A percentile compares a stretch with the other conserved stretches of the same genome.
phyloP scores from a whole-genome alignment of 2,113 vertebrate genomes.

The Balaenoptera acutorostrata region DNA sequence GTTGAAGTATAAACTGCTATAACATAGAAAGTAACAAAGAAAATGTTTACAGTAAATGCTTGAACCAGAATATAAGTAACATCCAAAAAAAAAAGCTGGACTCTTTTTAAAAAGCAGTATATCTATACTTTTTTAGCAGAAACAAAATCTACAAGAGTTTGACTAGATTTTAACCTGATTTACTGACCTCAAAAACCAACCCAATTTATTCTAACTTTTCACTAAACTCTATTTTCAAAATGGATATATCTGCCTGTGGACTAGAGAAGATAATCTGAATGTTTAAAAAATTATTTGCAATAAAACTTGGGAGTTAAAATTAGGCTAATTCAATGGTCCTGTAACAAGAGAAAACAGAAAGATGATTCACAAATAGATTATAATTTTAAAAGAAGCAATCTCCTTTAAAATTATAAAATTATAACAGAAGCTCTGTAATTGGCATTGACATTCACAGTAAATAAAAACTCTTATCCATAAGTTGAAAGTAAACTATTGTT shows the following conservation, averaged over 20 bases:
- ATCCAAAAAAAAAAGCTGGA: slow-evolving; percentile 47
- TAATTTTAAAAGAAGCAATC: neutral
- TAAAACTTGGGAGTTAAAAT: slow-evolving; percentile 44
- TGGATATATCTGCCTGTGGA: neutral
- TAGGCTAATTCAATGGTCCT: neutral
- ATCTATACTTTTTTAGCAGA: neutral
- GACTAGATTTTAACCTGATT: slow-evolving; percentile 12
- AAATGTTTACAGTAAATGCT: slow-evolving; percentile 65
- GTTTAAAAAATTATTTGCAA: neutral
- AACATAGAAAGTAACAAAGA: slow-evolving; percentile 61
- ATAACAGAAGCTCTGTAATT: neutral
- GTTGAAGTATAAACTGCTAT: neutral
- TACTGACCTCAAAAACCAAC: slow-evolving; percentile 4
- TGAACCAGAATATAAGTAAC: slow-evolving; percentile 70
- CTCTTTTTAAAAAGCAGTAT: neutral
- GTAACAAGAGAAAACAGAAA: neutral
- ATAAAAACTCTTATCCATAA: neutral
- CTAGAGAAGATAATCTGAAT: neutral
- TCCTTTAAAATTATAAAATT: neutral
- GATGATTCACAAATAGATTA: neutral
- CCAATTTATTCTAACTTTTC: neutral
- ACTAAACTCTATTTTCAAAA: slow-evolving; percentile 25
- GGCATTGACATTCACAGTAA: neutral
- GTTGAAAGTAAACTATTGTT: neutral
- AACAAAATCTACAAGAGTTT: slow-evolving; percentile 11